Evolutionary conservation across 30 jellyfish, hydroid and myxozoan species (phyloP).

Genomic region (Chrysaora quinquecirrha): DNA sequence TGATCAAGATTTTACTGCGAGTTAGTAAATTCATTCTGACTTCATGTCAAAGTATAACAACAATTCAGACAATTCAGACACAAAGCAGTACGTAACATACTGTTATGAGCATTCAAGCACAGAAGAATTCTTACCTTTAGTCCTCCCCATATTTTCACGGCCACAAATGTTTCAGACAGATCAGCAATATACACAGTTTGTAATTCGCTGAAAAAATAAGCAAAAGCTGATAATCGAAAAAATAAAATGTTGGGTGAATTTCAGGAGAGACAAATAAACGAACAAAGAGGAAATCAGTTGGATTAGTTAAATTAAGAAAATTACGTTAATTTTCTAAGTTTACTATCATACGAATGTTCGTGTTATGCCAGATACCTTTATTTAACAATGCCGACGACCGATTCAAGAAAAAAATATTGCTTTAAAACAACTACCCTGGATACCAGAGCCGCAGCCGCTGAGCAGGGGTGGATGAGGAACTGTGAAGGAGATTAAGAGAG

Average conservation of each 20-base stretch:
- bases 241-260: neutral
- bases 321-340: too few species aligned
- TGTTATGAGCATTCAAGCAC: too few species aligned
- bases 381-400: too few species aligned
- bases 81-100: neutral
- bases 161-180: slow-evolving; percentile 60
- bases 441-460: too few species aligned
- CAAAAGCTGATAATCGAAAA: neutral
- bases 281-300: neutral
- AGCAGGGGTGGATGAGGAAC: too few species aligned
- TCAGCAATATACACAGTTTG: slow-evolving; percentile 76
- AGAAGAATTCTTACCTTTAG: slow-evolving; percentile 58
- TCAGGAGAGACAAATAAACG: neutral
- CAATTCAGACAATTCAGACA: neutral
- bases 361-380: too few species aligned
- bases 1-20: neutral
- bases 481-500: too few species aligned
- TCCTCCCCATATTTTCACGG: slow-evolving; percentile 75
- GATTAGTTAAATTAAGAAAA: too few species aligned
- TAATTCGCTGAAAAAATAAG: slow-evolving; percentile 26
- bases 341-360: too few species aligned
- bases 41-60: neutral
- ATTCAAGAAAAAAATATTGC: too few species aligned
- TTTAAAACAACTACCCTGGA: too few species aligned
- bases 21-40: neutral